These are phyloP conservation scores for Australoheros scitulus DNA, from an alignment of 2,113 vertebrate species.

Conservation along the genomic window DNA sequence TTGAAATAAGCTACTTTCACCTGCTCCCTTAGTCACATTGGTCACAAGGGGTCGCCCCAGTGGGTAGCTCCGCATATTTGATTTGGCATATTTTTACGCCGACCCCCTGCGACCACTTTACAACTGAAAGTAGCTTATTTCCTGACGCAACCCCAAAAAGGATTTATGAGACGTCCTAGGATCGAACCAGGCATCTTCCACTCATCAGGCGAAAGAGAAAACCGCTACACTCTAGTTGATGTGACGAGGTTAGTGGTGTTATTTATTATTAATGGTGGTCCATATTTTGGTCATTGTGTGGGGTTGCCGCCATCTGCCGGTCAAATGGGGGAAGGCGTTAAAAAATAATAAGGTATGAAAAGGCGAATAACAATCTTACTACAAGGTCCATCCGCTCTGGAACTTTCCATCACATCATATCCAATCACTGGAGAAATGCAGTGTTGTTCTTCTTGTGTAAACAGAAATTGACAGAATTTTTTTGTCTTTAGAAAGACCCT, in stretches of 20 bases:
- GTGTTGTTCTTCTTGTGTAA: neutral
- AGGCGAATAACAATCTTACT: neutral
- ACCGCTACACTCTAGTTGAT: neutral
- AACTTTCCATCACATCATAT: neutral
- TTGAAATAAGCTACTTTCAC: neutral
- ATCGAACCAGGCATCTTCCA: neutral
- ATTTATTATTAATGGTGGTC: neutral
- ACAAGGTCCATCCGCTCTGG: neutral
- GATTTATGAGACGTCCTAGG: neutral
- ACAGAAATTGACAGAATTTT: neutral
- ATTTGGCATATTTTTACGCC: neutral
- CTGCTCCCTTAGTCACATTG: neutral
- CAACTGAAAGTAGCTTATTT: neutral
- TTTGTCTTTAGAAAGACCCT: neutral
- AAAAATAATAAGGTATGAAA: neutral
- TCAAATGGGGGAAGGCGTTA: neutral
- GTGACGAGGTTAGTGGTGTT: neutral
- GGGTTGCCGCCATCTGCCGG: constrained; percentile 45
- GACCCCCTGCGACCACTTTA: neutral
- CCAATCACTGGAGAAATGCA: neutral
- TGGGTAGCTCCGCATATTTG: neutral
- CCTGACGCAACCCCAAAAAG: neutral
- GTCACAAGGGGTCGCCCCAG: constrained; percentile 5
- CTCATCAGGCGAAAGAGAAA: neutral
- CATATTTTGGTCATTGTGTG: neutral